Evolutionary conservation across 2,797 vertebrate genomes (phyloP), one percentile per base, ranked within the genome.

Genomic region (Centropyge bicolor): DNA sequence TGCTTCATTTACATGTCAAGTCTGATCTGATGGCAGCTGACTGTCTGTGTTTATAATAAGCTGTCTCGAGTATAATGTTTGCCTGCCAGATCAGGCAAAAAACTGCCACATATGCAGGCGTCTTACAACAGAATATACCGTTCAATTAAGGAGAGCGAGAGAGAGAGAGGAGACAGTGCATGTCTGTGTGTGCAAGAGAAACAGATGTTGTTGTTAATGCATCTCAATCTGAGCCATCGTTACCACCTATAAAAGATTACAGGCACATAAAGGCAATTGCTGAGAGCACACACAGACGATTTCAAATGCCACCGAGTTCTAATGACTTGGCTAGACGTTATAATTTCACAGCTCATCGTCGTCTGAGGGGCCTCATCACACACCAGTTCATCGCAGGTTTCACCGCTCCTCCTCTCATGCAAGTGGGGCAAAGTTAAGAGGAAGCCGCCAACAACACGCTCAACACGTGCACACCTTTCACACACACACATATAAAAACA

Each of bases 181-280:
- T 72, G 70, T 73, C 43, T 81, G 40, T n/a, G 60, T 49, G 63
- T 49, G 67, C 22, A 20, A 19, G 64, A 51, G 45, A 84, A 80
- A 84, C 83, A 85, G 81, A 81, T 83, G 86, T 67, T 82, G 74
- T 57, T 66, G 59, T 84, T 77, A 78, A 73, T 69, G 74, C 75
- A 56, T 70, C 59, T 76, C 71, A 76, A 40, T 73, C 74, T 49
- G 40, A 82, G 80, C 69, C 62, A 63, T 83, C 72, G 71, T 69
- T 80, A 78, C 57, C 65, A 72, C 75, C 76, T 79, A 75, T 88
- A 77, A 90, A 87, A 74, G n/a, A 88, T 83, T 84, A 84, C 36
- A 74, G 57, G 75, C 73, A 68, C 68, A 78, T 79, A 57, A 79
- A 84, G 43, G 76, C 67, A 73, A 73, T 46, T 63, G 49, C 70